Base-by-base conservation (phyloP, 2,113 vertebrate species). In the Nothobranchius furzeri region DNA sequence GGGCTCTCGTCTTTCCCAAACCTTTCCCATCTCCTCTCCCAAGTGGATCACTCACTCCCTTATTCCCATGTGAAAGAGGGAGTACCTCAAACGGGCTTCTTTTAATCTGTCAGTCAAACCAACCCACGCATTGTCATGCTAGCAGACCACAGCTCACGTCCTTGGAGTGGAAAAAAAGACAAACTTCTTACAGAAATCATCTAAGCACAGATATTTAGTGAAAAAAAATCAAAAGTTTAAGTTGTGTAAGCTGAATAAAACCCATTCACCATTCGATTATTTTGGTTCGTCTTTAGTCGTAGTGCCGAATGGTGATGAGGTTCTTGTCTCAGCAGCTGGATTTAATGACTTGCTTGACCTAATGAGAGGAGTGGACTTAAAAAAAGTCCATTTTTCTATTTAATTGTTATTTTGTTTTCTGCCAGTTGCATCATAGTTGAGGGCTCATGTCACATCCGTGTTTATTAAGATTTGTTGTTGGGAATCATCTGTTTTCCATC, bases 341-440 rank as follows among this genome's bases (percentile, higher is more conserved):
- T 83, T 57, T 76, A 84, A 91, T 92, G 88, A 90, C 56, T 75
- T 59, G 12, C 54, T 24, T 76, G 77, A 82, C 70, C 73, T 85
- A 82, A 88, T 83, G 70, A 67, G 78, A 66, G 73, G 42, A 72
- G 52, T 79, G 87, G 89, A 90, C 89, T 89, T 90, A 90, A 90
- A 85, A 64, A 86, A 89, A 88, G 74, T 53, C 78, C 75, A 58
- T 84, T 82, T 82, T 30, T 76, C 52, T 71, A 68, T 59, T 60
- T 49, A 42, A 2, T 49, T 42, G 50, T 73, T 79, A 48, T 84
- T 81, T 62, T 73, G 45, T 50, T 37, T 64, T 78, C 20, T 65
- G 79, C 43, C 45, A 48, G 73, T 79, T 75, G 70, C 61, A 77
- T 79, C 56, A 71, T 59, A 40, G 64, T 79, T 20, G 51, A 62